These are phyloP conservation scores for Plebejus anna DNA, from an alignment of 2,888 invertebrate genomes.

Conservation along the genomic window DNA sequence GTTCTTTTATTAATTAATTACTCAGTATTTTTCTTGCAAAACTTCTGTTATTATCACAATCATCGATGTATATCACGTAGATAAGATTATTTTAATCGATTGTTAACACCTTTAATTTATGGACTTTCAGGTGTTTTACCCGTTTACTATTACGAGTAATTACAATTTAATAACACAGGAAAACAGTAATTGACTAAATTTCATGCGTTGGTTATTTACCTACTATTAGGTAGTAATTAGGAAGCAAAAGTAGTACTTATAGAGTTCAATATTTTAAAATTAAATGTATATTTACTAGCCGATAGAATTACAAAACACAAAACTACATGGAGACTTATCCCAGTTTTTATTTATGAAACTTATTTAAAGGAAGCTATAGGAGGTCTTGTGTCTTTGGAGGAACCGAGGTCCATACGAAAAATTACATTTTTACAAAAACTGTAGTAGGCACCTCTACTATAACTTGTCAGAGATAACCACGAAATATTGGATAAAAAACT, in stretches of 20 bases:
- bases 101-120: conserved; percentile 21
- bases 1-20: conserved; percentile 29
- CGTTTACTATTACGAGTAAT: not conserved
- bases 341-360: no score
- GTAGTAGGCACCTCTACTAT: no score
- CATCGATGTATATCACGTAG: conserved; percentile 35
- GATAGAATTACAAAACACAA: not conserved
- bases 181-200: not conserved
- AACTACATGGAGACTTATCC: not conserved
- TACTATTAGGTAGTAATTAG: not conserved
- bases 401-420: no score
- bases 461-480: no score
- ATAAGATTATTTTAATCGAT: conserved; percentile 50
- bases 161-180: conserved; percentile 10
- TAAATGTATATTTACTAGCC: not conserved
- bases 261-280: not conserved
- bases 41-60: conserved; percentile 39
- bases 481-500: no score
- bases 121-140: not conserved
- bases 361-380: no score
- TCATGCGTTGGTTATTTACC: not conserved
- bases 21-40: not conserved
- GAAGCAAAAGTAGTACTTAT: not conserved
- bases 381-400: no score
- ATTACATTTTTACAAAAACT: no score